phyloP scores from a whole-genome alignment of 1,140 invertebrate species.

The Parasteatoda tepidariorum region DNA sequence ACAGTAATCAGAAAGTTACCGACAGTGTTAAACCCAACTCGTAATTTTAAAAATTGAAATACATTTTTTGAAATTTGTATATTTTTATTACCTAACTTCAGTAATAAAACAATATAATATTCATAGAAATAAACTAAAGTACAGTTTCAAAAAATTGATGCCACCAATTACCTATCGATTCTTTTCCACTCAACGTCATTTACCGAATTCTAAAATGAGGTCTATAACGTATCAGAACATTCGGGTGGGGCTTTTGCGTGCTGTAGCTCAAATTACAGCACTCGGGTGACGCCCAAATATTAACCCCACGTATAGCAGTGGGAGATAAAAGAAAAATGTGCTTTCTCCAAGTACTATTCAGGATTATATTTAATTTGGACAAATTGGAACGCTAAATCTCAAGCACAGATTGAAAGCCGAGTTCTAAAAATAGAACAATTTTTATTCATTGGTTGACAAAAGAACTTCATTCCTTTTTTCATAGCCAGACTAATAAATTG shows the following conservation, averaged over 20 bases:
- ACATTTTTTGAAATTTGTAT: no score
- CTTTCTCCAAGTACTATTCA: background rate
- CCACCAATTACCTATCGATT: slow-evolving; percentile 12
- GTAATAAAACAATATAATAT: no score
- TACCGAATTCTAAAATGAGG: slow-evolving; percentile 42
- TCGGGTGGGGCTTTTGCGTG: slow-evolving; percentile 19
- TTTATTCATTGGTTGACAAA: no score
- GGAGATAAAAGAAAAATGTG: background rate
- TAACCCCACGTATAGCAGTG: slow-evolving; percentile 7
- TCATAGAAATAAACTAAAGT: background rate
- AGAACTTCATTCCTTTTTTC: no score
- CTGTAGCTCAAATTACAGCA: slow-evolving; percentile 34
- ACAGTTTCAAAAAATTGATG: background rate
- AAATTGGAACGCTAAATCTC: background rate
- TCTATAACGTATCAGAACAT: slow-evolving; percentile 4
- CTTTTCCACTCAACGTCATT: slow-evolving; percentile 26
- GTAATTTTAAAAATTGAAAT: no score
- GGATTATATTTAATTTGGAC: background rate
- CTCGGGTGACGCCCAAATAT: slow-evolving; percentile 44
- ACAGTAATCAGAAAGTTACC: no score
- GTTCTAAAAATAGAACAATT: no score
- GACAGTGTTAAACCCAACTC: no score
- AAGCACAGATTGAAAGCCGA: no score
- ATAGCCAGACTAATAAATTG: no score
- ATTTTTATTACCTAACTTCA: no score